phyloP scores from a whole-genome alignment of 2,113 vertebrate genomes.

The Fukomys damarensis region DNA sequence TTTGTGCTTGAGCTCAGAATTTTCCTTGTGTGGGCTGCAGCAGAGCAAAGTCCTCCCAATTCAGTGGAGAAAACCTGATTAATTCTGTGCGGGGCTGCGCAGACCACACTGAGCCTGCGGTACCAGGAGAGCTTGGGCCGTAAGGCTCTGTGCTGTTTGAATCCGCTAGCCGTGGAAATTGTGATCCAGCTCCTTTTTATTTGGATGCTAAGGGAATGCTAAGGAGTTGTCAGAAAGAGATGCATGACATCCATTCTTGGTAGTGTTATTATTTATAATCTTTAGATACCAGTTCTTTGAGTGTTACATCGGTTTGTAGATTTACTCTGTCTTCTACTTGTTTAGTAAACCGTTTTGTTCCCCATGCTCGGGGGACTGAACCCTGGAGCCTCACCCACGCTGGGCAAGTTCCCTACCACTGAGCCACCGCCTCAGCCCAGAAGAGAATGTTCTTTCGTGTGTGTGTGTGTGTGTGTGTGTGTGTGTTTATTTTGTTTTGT shows the following conservation, averaged over 20 bases:
- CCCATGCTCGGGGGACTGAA: no score
- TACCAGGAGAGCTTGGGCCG: no score
- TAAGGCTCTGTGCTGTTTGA: not conserved
- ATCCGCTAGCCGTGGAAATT: not conserved
- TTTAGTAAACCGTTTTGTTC: no score
- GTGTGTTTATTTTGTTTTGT: no score
- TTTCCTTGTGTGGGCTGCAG: not conserved
- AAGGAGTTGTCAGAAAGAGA: not conserved
- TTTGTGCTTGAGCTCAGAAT: not conserved
- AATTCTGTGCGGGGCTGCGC: not conserved
- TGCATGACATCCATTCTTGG: not conserved
- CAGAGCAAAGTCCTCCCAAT: not conserved
- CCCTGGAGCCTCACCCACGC: not conserved
- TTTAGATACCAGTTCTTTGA: not conserved
- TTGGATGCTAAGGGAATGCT: not conserved
- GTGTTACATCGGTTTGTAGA: not conserved
- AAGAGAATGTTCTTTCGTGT: no score
- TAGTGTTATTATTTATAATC: not conserved
- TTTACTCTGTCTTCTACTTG: not conserved
- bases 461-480: no score
- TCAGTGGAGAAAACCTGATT: not conserved
- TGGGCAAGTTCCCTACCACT: no score
- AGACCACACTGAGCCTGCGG: not conserved
- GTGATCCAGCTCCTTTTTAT: not conserved
- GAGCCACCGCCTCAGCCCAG: no score